Conservation (phyloP, 2,113 vertebrate species). For the Dinomys branickii region DNA sequence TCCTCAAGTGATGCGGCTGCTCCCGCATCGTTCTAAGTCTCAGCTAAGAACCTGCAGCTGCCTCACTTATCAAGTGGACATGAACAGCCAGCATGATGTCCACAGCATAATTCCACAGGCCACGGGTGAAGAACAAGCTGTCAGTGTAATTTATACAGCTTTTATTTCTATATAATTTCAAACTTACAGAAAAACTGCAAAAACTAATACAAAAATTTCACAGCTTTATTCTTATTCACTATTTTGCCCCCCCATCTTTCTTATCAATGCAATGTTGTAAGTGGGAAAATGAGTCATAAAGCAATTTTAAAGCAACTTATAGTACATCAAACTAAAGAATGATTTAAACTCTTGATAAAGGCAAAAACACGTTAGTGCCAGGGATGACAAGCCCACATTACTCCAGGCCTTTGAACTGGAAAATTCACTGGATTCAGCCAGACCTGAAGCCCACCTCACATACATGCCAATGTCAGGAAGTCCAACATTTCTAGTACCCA, state of each 20-base stretch:
- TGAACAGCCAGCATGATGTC: neutral
- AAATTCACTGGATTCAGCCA: neutral
- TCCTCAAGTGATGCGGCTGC: neutral
- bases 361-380: neutral
- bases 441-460: neutral
- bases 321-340: neutral
- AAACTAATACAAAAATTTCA: slow-evolving; percentile 14
- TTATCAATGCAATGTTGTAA: neutral
- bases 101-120: neutral
- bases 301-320: neutral
- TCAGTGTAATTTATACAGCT: neutral
- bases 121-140: neutral
- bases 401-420: neutral
- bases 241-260: neutral
- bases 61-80: neutral
- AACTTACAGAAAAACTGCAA: slow-evolving; percentile 1
- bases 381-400: neutral
- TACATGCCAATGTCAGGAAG: neutral
- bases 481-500: neutral
- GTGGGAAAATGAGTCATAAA: neutral
- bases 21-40: neutral
- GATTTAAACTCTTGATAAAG: neutral
- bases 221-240: no score
- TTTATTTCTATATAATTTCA: slow-evolving; percentile 43
- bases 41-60: neutral